These are phyloP conservation scores for Leptinotarsa haldemani DNA, from an alignment of 2,888 invertebrate genomes.

Conservation along the genomic window DNA sequence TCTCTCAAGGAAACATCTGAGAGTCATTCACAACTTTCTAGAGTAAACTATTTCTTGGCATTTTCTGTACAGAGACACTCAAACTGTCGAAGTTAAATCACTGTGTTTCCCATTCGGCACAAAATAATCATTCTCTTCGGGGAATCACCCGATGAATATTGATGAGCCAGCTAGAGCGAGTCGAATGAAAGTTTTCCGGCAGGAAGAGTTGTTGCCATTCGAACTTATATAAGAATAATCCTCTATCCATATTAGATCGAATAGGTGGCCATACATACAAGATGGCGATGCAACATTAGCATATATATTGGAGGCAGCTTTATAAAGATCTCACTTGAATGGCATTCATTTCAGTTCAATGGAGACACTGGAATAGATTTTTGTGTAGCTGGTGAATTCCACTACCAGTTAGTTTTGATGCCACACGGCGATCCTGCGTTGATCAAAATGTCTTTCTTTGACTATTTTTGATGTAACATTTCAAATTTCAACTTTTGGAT, in stretches of 20 bases:
- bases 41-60: neutral
- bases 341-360: conserved; percentile 36
- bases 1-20: neutral
- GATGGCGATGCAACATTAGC: conserved; percentile 50
- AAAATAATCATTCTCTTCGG: neutral
- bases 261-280: conserved; percentile 51
- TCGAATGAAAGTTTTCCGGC: neutral
- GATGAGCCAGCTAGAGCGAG: neutral
- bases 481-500: too few species aligned
- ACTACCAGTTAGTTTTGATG: neutral
- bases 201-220: neutral
- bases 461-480: too few species aligned
- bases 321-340: conserved; percentile 32
- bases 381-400: neutral
- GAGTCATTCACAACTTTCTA: neutral
- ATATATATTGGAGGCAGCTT: conserved; percentile 53
- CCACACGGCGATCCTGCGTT: too few species aligned
- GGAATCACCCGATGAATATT: conserved; percentile 3
- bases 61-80: neutral
- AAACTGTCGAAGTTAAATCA: neutral
- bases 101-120: neutral
- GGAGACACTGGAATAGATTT: neutral
- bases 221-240: conserved; percentile 8
- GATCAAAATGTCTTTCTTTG: too few species aligned
- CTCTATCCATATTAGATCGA: conserved; percentile 35